Evolutionary conservation across 2,888 invertebrate genomes (phyloP), one percentile per base, ranked within the genome.

Genomic region (Marasmarcha lunaedactyla): DNA sequence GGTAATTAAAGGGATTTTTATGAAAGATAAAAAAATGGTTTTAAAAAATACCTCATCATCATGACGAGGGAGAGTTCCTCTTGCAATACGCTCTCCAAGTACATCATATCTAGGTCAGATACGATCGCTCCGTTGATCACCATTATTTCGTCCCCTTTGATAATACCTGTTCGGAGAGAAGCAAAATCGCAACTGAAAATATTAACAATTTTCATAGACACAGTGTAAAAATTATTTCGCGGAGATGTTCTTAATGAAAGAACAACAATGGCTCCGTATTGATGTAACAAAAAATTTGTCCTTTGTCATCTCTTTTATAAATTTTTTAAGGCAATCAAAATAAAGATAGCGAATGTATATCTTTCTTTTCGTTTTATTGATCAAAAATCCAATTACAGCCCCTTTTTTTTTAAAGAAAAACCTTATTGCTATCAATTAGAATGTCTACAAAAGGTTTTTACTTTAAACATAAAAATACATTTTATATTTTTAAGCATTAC

Each of bases 81-180:
- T 78, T 97, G 97, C 54, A 98, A 87, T 48, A 97, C 94, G 66
- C 94, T 95, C 81, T 98, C 98, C 70, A 98, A 88, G 86, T 96
- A 97, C 94, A 98, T 97, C 97, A 98, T 98, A 88, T 98, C 98
- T 84, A 98, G 88, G 86, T 98, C 97, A 63, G 95, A 95, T 54
- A 98, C 97, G 73, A 97, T 95, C 58, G 97, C 96, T 51, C 97
- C 95, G 86, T 98, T 98, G 85, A 98, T 97, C 74, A 98, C 96
- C 92, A 98, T 95, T 76, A 98, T 97, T 87, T 98, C 98, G 84
- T 98, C 98, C 61, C 97, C 93, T 85, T 96, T 94, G 78, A 96
- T 95, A 71, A 98, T 92, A 66, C 97, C 97, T 97, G 85, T 6
- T 30, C 30, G 54, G 74, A 63, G 59, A 69, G 63, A 71, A 64